Percentiles rank a stretch among this genome's conserved stretches.
Evolutionary conservation across 2,797 vertebrate genomes (phyloP).

Genomic region (Lutjanus campechanus): DNA sequence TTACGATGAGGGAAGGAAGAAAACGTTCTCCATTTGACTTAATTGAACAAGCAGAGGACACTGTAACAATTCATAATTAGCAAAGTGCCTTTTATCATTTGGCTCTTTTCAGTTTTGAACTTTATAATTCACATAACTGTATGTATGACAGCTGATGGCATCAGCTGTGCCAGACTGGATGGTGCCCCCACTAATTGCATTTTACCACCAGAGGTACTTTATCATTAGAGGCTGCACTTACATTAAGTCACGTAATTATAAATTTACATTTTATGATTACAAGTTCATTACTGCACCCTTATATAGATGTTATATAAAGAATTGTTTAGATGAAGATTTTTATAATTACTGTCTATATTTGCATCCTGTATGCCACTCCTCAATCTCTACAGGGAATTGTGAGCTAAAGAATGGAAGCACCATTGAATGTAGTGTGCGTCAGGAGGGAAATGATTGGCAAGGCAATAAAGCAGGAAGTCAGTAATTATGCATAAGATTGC

Average conservation of each 20-base stretch:
- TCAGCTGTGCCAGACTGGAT: constrained; percentile 48
- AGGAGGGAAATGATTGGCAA: constrained; percentile 5
- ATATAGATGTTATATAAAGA: constrained; percentile 2
- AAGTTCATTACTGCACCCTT: constrained; percentile 38
- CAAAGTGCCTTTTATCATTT: constrained; percentile 57
- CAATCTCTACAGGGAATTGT: neutral
- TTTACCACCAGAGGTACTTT: constrained; percentile 58
- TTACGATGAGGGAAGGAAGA: constrained; percentile 59
- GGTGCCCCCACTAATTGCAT: constrained; percentile 57
- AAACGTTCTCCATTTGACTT: constrained; percentile 66
- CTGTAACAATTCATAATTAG: constrained; percentile 72
- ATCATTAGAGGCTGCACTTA: constrained; percentile 55
- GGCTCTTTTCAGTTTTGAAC: constrained; percentile 45
- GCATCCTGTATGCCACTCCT: constrained; percentile 8
- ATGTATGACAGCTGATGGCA: constrained; percentile 46
- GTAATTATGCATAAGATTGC: constrained; percentile 8
- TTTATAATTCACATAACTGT: constrained; percentile 52
- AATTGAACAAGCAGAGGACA: constrained; percentile 75
- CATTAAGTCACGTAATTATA: constrained; percentile 59
- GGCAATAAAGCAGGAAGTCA: no score
- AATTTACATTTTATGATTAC: constrained; percentile 51
- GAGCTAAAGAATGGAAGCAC: neutral
- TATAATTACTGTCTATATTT: constrained; percentile 33
- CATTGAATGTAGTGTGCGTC: neutral
- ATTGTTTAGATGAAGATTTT: constrained; percentile 26